phyloP scores from a whole-genome alignment of 92 coral and sea anemone species.

The Epizoanthus illoricatus region DNA sequence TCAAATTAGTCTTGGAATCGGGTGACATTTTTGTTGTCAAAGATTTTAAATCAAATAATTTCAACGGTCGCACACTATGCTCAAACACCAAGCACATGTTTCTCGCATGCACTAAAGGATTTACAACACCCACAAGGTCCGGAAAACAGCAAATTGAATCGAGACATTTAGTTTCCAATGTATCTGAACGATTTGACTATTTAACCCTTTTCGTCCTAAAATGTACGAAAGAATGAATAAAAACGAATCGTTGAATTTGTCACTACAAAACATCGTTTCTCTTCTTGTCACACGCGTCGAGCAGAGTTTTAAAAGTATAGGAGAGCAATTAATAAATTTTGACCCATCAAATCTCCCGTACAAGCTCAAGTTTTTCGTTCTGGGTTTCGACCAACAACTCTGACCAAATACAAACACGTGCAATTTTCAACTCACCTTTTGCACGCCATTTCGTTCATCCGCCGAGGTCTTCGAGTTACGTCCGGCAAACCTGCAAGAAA shows the following conservation, averaged over 20 bases:
- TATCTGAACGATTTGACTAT: not conserved
- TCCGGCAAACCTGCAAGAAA: not conserved
- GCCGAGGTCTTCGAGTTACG: slow-evolving; percentile 6
- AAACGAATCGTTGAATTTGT: not conserved
- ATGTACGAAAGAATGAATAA: too few species aligned
- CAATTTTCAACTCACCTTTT: slow-evolving; percentile 5
- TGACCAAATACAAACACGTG: slow-evolving; percentile 8
- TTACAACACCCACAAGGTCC: not conserved
- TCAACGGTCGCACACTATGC: too few species aligned
- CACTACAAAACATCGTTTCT: too few species aligned
- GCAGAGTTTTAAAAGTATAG: not conserved
- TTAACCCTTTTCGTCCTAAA: not conserved
- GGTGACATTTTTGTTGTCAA: not conserved
- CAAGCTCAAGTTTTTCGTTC: not conserved
- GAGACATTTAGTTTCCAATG: too few species aligned
- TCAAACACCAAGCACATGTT: not conserved
- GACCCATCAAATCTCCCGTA: too few species aligned
- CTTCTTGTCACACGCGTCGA: not conserved
- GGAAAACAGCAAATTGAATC: too few species aligned
- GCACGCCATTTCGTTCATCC: slow-evolving; percentile 5
- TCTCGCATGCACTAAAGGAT: not conserved
- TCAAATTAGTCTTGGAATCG: not conserved
- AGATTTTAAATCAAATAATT: not conserved
- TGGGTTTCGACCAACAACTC: not conserved
- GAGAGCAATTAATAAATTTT: too few species aligned